Percentiles rank a stretch among this genome's conserved stretches.
These are phyloP conservation scores for Sminthurides aquaticus DNA, from an alignment of 2,888 invertebrate genomes.

Conservation along the genomic window DNA sequence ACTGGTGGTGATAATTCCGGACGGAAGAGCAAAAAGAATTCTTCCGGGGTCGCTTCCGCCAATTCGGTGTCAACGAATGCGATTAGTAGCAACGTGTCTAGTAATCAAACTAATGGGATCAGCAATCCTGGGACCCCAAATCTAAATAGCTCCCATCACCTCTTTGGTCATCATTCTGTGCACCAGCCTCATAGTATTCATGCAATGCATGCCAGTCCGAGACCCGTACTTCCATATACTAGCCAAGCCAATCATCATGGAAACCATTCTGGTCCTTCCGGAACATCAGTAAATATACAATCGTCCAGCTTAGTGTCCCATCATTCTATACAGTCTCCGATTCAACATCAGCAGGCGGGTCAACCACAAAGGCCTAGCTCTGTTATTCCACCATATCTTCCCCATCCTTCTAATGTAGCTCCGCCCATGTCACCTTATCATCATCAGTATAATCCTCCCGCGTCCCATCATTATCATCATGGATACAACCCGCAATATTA, in stretches of 20 bases:
- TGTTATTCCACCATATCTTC: slow-evolving; percentile 41
- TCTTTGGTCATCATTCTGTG: slow-evolving; percentile 15
- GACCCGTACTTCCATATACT: not conserved
- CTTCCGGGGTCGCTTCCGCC: not conserved
- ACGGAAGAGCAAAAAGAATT: slow-evolving; percentile 15
- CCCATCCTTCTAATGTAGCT: slow-evolving; percentile 20
- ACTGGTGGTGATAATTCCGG: not conserved
- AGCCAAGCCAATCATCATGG: not conserved
- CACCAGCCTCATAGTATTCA: slow-evolving; percentile 14
- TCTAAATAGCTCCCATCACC: slow-evolving; percentile 17
- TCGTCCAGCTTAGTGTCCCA: slow-evolving; percentile 25
- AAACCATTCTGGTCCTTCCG: not conserved
- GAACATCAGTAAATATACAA: slow-evolving; percentile 21
- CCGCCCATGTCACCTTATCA: slow-evolving; percentile 1
- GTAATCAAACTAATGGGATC: slow-evolving; percentile 1
- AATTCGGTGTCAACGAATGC: not conserved
- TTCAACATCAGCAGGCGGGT: slow-evolving; percentile 25
- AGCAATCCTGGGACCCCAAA: not conserved
- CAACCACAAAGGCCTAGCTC: slow-evolving; percentile 42
- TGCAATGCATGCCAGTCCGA: not conserved
- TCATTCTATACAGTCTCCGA: slow-evolving; percentile 27
- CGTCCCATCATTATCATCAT: slow-evolving; percentile 29
- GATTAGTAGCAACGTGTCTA: slow-evolving; percentile 9
- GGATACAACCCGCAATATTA: slow-evolving; percentile 20
- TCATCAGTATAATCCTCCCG: slow-evolving; percentile 14